Base-by-base conservation (phyloP, 2,797 vertebrate genomes). In the Myiotriccus ornatus region DNA sequence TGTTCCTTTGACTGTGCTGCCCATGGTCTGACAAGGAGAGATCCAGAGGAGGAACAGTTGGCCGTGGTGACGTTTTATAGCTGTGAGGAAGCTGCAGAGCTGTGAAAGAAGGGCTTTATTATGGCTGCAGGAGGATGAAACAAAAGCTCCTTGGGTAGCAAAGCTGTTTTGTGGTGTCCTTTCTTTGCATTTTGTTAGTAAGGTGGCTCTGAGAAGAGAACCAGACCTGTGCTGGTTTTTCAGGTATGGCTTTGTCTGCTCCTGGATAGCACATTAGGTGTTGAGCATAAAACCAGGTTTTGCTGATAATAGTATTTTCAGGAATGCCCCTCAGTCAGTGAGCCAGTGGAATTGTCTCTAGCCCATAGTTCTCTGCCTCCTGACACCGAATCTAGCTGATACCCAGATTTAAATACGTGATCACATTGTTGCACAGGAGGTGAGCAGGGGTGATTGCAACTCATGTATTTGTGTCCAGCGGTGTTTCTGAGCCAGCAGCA, bases 1-100 rank as follows among this genome's bases (percentile, higher is more conserved):
- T 18, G 10, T 68, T 81, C 37, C 43, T 74, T 63, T 52, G 57
- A 32, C 25, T 2, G 2, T 69, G 41, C 64, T 56, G 76, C 16
- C 7, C 0, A 0, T 55, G 32, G 14, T 65, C 32, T 53, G 46
- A 71, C 0, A 0, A 24, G 43, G 52, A 46, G 41, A 16, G 49
- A 24, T 43, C 30, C 25, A 9, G 2, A 53, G 52, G 24, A 62
- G 39, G 37, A 73, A n/a, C 59, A 53, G 0, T 59, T 1, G 1
- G 11, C 35, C 2, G 0, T 25, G 4, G 35, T 79, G 52, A 15
- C 6, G 2, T 39, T 71, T 89, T 21, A 8, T 37, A 69, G 52
- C 24, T 69, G 25, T 32, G 47, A 46, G 34, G 25, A 64, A 68
- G 46, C 34, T 49, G 28, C 41, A 75, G 57, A 84, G 70, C 37